Evolutionary conservation across 1,140 invertebrate genomes (phyloP).

Genomic region (Gonatopus flavifemur): DNA sequence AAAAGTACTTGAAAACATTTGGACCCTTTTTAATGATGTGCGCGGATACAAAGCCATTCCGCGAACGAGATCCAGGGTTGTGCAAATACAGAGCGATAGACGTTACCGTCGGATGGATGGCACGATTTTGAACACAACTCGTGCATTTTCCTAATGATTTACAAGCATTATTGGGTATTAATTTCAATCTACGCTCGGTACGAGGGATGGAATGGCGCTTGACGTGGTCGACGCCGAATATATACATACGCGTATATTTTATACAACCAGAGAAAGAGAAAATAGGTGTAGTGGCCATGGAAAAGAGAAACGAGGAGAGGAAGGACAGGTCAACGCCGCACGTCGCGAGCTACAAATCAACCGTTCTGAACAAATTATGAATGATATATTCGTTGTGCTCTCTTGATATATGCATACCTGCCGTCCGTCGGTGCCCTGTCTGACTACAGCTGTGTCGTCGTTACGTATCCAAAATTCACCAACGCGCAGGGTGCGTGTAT

Average conservation of each 20-base stretch:
- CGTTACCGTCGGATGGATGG: constrained; percentile 31
- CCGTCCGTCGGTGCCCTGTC: constrained; percentile 30
- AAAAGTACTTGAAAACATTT: no score
- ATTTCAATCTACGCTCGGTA: constrained; percentile 55
- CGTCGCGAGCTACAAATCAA: constrained; percentile 56
- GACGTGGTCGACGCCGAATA: constrained; percentile 30
- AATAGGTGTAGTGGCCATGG: background rate
- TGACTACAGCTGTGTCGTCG: constrained; percentile 25
- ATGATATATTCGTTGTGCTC: constrained; percentile 56
- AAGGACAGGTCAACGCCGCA: constrained; percentile 48
- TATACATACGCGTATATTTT: background rate
- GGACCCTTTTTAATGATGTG: no score
- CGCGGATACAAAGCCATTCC: no score
- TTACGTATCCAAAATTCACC: constrained; percentile 29
- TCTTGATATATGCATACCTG: constrained; percentile 54
- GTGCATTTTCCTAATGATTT: constrained; percentile 53
- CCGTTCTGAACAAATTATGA: constrained; percentile 57
- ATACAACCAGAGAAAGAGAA: constrained; percentile 8
- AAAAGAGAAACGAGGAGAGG: constrained; percentile 9
- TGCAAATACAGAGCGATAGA: constrained; percentile 37
- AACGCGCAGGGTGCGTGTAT: no score
- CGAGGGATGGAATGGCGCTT: constrained; percentile 38
- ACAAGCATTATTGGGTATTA: constrained; percentile 58
- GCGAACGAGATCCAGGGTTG: no score
- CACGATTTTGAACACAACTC: constrained; percentile 45